Percentiles rank a stretch among this genome's conserved stretches.
Conservation (phyloP, 1,140 invertebrate genomes). For the Apis dorsata region DNA sequence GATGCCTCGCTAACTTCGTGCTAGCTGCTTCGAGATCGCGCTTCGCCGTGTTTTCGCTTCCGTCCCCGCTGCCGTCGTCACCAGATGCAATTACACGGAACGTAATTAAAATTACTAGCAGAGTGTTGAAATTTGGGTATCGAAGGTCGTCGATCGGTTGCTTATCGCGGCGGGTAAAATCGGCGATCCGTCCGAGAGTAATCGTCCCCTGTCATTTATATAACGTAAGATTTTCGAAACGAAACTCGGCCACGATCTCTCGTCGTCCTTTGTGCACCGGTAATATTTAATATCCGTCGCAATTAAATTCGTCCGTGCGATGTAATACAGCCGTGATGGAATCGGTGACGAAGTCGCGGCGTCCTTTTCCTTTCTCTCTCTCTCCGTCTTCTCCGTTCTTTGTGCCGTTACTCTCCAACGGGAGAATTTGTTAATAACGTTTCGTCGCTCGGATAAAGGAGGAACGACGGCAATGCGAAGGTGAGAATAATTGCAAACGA, state of each 20-base stretch:
- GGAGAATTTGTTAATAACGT: constrained; percentile 38
- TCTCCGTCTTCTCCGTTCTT: not conserved
- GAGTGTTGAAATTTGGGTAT: not conserved
- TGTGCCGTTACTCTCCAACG: constrained; percentile 1
- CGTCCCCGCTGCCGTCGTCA: not conserved
- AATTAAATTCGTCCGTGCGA: constrained; percentile 42
- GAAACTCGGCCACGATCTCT: constrained; percentile 16
- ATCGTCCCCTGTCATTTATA: not conserved
- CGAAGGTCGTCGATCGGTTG: too few species aligned
- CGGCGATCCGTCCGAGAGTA: not conserved
- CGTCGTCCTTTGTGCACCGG: constrained; percentile 32
- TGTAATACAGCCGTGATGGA: constrained; percentile 28
- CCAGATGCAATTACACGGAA: constrained; percentile 23
- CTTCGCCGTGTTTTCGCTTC: constrained; percentile 2
- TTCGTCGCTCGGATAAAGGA: not conserved
- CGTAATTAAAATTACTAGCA: constrained; percentile 24
- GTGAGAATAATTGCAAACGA: constrained; percentile 10
- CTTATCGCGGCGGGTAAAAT: not conserved
- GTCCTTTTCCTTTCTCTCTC: not conserved
- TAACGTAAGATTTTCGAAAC: constrained; percentile 17
- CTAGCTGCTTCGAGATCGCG: not conserved
- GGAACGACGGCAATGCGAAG: not conserved
- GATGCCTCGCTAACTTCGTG: not conserved
- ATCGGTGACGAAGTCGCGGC: constrained; percentile 33
- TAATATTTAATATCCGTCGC: constrained; percentile 31